A percentile compares a stretch with the other conserved stretches of the same genome.
phyloP scores from a whole-genome alignment of 2,888 invertebrate genomes.

The Tyria jacobaeae region DNA sequence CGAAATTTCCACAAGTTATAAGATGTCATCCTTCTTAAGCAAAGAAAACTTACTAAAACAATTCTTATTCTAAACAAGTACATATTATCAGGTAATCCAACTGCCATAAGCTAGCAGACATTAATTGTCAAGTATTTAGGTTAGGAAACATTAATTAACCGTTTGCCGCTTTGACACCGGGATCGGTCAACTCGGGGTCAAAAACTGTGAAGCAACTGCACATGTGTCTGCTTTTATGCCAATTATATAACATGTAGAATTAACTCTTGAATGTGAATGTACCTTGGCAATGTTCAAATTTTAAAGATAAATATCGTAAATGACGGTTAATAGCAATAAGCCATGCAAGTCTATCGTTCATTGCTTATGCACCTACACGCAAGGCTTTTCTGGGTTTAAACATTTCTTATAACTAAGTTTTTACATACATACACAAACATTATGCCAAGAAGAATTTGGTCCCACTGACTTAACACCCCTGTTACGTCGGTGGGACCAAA shows the following conservation, averaged over 20 bases:
- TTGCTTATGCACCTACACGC: not conserved
- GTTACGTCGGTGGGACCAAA: too few species aligned
- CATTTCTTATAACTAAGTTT: too few species aligned
- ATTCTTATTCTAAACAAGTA: not conserved
- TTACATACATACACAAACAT: too few species aligned
- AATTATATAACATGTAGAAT: not conserved
- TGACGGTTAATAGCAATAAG: too few species aligned
- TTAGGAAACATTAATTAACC: slow-evolving; percentile 74
- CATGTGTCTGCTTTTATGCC: not conserved
- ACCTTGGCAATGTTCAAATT: not conserved
- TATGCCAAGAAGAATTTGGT: too few species aligned
- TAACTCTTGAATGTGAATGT: not conserved
- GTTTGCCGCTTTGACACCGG: slow-evolving; percentile 41
- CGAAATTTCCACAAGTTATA: too few species aligned
- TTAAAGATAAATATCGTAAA: not conserved
- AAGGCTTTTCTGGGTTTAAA: not conserved
- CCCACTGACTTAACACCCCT: too few species aligned
- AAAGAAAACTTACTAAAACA: not conserved
- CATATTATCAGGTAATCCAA: slow-evolving; percentile 36
- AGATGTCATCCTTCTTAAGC: too few species aligned
- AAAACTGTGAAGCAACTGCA: slow-evolving; percentile 27
- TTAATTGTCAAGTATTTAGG: slow-evolving; percentile 71
- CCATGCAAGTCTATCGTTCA: not conserved
- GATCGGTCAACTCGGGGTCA: slow-evolving; percentile 56
- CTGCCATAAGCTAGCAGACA: slow-evolving; percentile 39